These are phyloP conservation scores for Micoletzkya japonica DNA, from an alignment of 2,888 invertebrate species.

Conservation along the genomic window DNA sequence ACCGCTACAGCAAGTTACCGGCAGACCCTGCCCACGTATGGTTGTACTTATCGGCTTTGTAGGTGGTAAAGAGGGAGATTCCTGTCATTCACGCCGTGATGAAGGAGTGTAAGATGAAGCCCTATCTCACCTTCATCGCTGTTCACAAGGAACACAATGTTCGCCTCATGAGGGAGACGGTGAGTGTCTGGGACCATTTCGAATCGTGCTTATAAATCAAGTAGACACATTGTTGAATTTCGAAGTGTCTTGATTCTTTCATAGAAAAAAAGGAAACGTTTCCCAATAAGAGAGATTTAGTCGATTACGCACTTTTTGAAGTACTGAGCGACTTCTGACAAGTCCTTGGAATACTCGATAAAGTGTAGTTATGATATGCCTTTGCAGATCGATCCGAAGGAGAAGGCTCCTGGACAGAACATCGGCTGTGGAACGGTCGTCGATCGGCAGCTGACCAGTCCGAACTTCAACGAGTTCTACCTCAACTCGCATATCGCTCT, in stretches of 20 bases:
- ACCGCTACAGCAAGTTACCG: too few relatives aligned
- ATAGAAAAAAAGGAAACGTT: too few relatives aligned
- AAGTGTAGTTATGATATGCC: not conserved
- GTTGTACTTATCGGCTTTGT: too few relatives aligned
- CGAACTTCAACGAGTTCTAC: conserved; percentile 53
- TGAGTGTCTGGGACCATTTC: not conserved
- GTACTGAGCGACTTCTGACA: too few relatives aligned
- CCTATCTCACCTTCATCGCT: conserved; percentile 45
- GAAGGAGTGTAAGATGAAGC: not conserved
- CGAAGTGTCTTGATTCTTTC: too few relatives aligned
- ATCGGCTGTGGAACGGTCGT: conserved; percentile 52
- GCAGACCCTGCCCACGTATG: too few relatives aligned
- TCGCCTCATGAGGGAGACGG: conserved; percentile 38
- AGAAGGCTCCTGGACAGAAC: conserved; percentile 44
- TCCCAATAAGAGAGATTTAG: too few relatives aligned
- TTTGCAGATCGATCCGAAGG: conserved; percentile 26
- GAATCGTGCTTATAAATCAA: not conserved
- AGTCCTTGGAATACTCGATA: not conserved
- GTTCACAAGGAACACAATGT: conserved; percentile 50
- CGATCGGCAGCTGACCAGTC: conserved; percentile 45
- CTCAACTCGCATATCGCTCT: conserved; percentile 55
- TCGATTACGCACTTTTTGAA: too few relatives aligned
- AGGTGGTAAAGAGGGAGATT: conserved; percentile 46
- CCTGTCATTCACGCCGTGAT: conserved; percentile 44
- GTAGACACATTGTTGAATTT: not conserved